A percentile compares a stretch with the other conserved stretches of the same genome.
phyloP scores from a whole-genome alignment of 2,113 vertebrate genomes.

The Calyptommatus sinebrachiatus region DNA sequence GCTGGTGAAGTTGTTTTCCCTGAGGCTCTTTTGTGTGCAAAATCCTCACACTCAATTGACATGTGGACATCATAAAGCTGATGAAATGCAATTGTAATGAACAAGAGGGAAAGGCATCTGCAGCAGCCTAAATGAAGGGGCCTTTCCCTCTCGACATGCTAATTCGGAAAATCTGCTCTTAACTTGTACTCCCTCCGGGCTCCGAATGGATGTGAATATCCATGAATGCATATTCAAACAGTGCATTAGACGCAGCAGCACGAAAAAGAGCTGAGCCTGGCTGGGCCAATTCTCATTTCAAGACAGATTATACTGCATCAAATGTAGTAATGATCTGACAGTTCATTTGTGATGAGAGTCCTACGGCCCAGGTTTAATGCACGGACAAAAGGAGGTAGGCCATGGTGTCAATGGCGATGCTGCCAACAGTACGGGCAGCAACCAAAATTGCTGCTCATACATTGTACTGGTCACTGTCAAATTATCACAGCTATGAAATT shows the following conservation, averaged over 20 bases:
- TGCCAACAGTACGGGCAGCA: slow-evolving; percentile 53
- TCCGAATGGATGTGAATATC: slow-evolving; percentile 86
- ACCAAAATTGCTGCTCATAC: slow-evolving; percentile 80
- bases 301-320: slow-evolving; percentile 99
- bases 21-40: slow-evolving; percentile 99
- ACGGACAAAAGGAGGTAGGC: slow-evolving; percentile 89
- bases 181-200: slow-evolving; percentile 91
- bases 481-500: slow-evolving; percentile 75
- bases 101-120: slow-evolving; percentile 99
- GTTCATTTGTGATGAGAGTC: slow-evolving; percentile 97
- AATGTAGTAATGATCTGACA: slow-evolving; percentile 99
- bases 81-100: slow-evolving; percentile 99
- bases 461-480: slow-evolving; percentile 84
- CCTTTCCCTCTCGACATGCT: slow-evolving; percentile 97
- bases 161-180: slow-evolving; percentile 99
- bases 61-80: slow-evolving; percentile 99
- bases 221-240: slow-evolving; percentile 99
- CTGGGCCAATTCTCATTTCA: slow-evolving; percentile 95
- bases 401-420: slow-evolving; percentile 31
- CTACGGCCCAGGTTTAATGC: slow-evolving; percentile 90
- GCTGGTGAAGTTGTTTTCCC: slow-evolving; percentile 97
- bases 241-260: slow-evolving; percentile 83
- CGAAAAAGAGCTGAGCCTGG: slow-evolving; percentile 79
- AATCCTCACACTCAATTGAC: slow-evolving; percentile 99
- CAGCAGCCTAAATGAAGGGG: slow-evolving; percentile 91